These are phyloP conservation scores for Cromileptes altivelis DNA, from an alignment of 2,113 vertebrate genomes.

Conservation along the genomic window DNA sequence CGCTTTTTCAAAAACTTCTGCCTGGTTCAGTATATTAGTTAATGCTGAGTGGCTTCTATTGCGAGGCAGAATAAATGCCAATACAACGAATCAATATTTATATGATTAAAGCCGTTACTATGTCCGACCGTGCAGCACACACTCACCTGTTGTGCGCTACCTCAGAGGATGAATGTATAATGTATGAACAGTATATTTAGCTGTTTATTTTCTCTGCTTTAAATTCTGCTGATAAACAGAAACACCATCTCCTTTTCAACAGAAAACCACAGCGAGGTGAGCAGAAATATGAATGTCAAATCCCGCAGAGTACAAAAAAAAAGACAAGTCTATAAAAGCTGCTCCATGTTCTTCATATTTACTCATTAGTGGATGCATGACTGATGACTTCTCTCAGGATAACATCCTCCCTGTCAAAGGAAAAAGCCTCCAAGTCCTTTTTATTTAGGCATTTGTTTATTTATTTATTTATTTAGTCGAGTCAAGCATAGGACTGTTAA, in stretches of 20 bases:
- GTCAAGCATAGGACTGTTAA: conserved; percentile 10
- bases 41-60: conserved; percentile 51
- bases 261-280: neutral
- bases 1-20: conserved; percentile 52
- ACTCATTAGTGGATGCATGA: conserved; percentile 40
- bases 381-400: conserved; percentile 22
- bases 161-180: conserved; percentile 16
- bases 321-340: neutral
- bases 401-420: conserved; percentile 21
- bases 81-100: conserved; percentile 59
- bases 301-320: conserved; percentile 7
- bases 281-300: conserved; percentile 14
- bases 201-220: conserved; percentile 4
- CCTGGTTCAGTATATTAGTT: conserved; percentile 56
- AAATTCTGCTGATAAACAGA: conserved; percentile 33
- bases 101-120: conserved; percentile 26
- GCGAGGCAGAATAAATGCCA: conserved; percentile 44
- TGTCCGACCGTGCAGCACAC: neutral
- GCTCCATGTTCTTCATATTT: conserved; percentile 28
- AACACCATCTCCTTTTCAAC: neutral
- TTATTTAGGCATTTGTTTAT: neutral
- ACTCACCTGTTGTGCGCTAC: conserved; percentile 20
- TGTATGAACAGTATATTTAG: neutral
- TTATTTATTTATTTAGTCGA: conserved; percentile 21
- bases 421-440: conserved; percentile 29